These are phyloP conservation scores for Hirtodrosophila histrioides DNA, from an alignment of 2,888 invertebrate species.

Conservation along the genomic window DNA sequence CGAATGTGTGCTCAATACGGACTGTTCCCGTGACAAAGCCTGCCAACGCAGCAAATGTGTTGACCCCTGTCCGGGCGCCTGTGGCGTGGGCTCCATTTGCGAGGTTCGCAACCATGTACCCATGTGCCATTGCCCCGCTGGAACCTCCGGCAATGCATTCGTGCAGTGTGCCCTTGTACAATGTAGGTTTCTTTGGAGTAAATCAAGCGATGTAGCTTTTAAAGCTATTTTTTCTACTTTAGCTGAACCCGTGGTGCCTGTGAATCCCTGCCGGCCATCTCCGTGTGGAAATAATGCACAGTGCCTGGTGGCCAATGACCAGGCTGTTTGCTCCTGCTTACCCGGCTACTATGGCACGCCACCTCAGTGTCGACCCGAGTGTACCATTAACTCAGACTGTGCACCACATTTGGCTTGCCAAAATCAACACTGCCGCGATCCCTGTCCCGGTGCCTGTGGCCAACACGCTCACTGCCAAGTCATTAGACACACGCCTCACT, in stretches of 20 bases:
- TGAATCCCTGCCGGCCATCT: slow-evolving; percentile 88
- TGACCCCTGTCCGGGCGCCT: slow-evolving; percentile 92
- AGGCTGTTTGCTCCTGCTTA: slow-evolving; percentile 90
- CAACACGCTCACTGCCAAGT: slow-evolving; percentile 89
- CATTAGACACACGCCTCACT: slow-evolving; percentile 89
- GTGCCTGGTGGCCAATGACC: slow-evolving; percentile 88
- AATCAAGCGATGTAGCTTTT: neutral
- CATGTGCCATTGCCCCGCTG: slow-evolving; percentile 88
- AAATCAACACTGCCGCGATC: slow-evolving; percentile 89
- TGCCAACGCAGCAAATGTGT: slow-evolving; percentile 91
- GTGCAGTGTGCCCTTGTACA: slow-evolving; percentile 86
- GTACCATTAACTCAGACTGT: slow-evolving; percentile 90
- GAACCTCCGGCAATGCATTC: slow-evolving; percentile 90
- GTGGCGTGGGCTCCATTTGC: slow-evolving; percentile 90
- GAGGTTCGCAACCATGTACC: slow-evolving; percentile 91
- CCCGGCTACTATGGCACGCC: slow-evolving; percentile 89
- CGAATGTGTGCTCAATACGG: slow-evolving; percentile 91
- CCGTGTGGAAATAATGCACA: slow-evolving; percentile 92
- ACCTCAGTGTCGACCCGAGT: slow-evolving; percentile 91
- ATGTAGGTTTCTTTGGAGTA: slow-evolving; percentile 84
- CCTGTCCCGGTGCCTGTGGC: slow-evolving; percentile 91
- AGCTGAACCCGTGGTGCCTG: slow-evolving; percentile 58
- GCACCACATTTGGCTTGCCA: slow-evolving; percentile 89
- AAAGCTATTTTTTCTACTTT: slow-evolving; percentile 16
- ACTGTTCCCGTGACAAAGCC: slow-evolving; percentile 90